Conservation (phyloP, 2,113 vertebrate genomes). For the Ivindomyrus marchei region DNA sequence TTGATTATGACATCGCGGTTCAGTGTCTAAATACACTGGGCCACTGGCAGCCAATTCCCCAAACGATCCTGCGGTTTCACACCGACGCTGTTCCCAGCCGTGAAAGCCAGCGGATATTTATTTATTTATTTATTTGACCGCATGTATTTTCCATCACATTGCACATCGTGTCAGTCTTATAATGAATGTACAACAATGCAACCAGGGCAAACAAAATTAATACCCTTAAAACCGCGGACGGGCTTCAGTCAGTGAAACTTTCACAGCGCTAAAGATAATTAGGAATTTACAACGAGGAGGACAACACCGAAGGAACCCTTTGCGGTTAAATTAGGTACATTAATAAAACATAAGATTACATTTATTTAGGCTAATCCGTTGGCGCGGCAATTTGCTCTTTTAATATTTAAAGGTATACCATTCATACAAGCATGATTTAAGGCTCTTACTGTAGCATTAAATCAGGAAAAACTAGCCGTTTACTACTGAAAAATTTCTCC, state of each 20-base stretch:
- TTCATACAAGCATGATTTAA: not conserved
- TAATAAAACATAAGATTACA: not conserved
- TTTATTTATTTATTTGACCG: not conserved
- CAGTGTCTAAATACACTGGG: not conserved
- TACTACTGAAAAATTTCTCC: not conserved
- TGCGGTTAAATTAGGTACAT: not conserved
- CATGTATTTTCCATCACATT: not conserved
- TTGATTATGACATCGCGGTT: not conserved
- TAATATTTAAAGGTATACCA: not conserved
- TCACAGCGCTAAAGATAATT: not conserved
- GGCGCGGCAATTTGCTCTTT: not conserved
- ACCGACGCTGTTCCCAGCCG: not conserved
- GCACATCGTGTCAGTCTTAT: not conserved
- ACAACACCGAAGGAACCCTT: not conserved
- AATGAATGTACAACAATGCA: not conserved
- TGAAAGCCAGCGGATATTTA: not conserved
- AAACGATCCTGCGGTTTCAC: not conserved
- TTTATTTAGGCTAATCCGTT: not conserved
- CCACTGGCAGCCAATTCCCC: not conserved
- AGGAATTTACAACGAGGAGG: not conserved
- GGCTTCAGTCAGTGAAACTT: not conserved
- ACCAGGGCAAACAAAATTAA: not conserved
- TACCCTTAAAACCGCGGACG: not conserved
- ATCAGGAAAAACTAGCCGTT: not conserved
- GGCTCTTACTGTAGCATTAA: not conserved